phyloP scores from a whole-genome alignment of 2,888 invertebrate genomes.

The Xylota sylvarum region DNA sequence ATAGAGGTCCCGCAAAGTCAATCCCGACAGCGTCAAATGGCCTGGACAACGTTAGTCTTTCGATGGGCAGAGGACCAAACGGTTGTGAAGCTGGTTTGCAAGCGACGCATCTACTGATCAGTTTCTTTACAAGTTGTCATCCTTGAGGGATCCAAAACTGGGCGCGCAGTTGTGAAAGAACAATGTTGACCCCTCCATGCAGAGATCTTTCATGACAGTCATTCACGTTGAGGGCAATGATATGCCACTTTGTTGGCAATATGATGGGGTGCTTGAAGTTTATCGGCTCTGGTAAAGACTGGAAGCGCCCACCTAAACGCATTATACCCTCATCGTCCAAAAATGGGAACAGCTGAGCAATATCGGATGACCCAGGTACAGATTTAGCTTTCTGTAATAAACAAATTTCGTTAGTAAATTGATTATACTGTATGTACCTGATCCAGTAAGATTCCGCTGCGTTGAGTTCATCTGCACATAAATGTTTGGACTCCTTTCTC shows the following conservation, averaged over 20 bases:
- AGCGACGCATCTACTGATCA: constrained; percentile 6
- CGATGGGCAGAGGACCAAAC: constrained; percentile 4
- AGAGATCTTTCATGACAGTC: no score
- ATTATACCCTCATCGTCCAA: constrained; percentile 14
- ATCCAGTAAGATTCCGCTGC: no score
- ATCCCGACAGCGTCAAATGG: constrained; percentile 18
- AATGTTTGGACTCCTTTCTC: constrained; percentile 17
- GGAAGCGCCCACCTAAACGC: constrained; percentile 22
- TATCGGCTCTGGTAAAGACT: constrained; percentile 17
- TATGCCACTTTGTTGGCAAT: no score
- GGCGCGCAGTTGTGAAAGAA: constrained; percentile 10
- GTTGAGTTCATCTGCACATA: constrained; percentile 33
- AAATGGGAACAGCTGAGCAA: constrained; percentile 31
- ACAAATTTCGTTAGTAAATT: constrained; percentile 35
- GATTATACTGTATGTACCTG: constrained; percentile 36
- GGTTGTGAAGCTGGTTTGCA: constrained; percentile 6
- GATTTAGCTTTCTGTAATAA: constrained; percentile 30
- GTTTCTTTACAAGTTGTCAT: constrained; percentile 13
- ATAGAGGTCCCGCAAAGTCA: no score
- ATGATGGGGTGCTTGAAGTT: constrained; percentile 25
- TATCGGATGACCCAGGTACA: constrained; percentile 23
- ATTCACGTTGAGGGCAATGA: no score
- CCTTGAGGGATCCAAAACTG: constrained; percentile 7
- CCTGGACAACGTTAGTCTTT: constrained; percentile 15
- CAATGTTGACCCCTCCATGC: constrained; percentile 11